Evolutionary conservation across 2,888 invertebrate species (phyloP), one percentile per base, ranked within the genome.

Genomic region (Mantis religiosa): DNA sequence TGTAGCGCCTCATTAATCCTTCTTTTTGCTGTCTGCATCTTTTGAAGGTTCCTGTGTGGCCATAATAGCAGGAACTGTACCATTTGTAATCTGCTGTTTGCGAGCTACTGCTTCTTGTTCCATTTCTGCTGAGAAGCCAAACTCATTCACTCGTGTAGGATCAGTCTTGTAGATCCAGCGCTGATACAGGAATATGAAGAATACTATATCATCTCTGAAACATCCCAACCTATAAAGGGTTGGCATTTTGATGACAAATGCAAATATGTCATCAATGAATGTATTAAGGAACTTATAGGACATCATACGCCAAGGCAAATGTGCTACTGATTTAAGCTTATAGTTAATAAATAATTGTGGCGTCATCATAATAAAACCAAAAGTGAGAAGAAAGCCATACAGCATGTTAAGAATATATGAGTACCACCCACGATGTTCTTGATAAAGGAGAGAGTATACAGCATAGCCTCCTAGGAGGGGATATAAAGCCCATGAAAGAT

Each of bases 351-450:
- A 99, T 90, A 99, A 94, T 93, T 99, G 99, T 9, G 99, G 99
- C n/a, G 99, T 99, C 99, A 99, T 99, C 98, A 99, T 98, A 89
- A 99, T 99, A 93, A 99, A 99, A 90, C 99, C 99, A 93, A 99
- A 99, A 2, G 99, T 99, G 89, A 99, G 94, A 89, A 99, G 95
- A 93, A 99, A 99, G 88, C 99, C 99, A 93, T 99, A 99, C 90
- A 99, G 95, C 97, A 99, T 98, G 92, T 97, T 97, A 54, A 99
- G 95, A 82, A 99, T 95, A 94, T 98, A 99, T 20, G 99, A 99
- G 93, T 99, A 99, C 99, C 99, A 99, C 91, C 99, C 99, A 93
- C 98, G 98, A 93, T 99, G 99, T 93, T 99, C 99, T 91, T 97
- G 95, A 93, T 99, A 99, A 89, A 99, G 93, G 84, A 99, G 94